These are phyloP conservation scores for Gobio occitaniae DNA, from an alignment of 2,797 vertebrate genomes.

Conservation along the genomic window DNA sequence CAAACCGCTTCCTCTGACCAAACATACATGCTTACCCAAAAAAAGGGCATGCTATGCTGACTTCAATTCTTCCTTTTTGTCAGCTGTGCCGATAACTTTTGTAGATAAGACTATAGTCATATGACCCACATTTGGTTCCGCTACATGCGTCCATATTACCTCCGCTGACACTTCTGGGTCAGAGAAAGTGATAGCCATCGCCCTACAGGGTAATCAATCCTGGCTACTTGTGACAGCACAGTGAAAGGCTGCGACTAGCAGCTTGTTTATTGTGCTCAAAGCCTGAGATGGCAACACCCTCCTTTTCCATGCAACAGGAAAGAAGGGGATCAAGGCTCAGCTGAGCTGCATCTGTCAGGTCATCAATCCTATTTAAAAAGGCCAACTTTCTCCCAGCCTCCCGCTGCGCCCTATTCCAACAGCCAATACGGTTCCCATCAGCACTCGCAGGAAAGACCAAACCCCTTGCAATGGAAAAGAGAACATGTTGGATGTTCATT, in stretches of 20 bases:
- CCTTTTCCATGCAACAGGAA: slow-evolving; percentile 40
- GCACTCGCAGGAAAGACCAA: background rate
- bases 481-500: slow-evolving; percentile 14
- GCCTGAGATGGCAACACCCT: slow-evolving; percentile 45
- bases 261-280: slow-evolving; percentile 55
- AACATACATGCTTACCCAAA: slow-evolving; percentile 63
- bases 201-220: slow-evolving; percentile 68
- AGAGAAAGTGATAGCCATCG: slow-evolving; percentile 71
- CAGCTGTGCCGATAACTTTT: slow-evolving; percentile 67
- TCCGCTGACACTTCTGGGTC: slow-evolving; percentile 77
- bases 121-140: slow-evolving; percentile 34
- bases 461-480: background rate
- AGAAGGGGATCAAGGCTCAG: slow-evolving; percentile 48
- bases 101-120: slow-evolving; percentile 55
- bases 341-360: slow-evolving; percentile 68
- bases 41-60: slow-evolving; percentile 60
- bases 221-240: slow-evolving; percentile 53
- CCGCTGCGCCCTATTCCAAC: slow-evolving; percentile 68
- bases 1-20: slow-evolving; percentile 7
- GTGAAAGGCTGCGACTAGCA: slow-evolving; percentile 46
- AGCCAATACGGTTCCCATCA: slow-evolving; percentile 45
- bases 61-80: slow-evolving; percentile 71
- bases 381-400: slow-evolving; percentile 67
- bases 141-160: slow-evolving; percentile 59
- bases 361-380: slow-evolving; percentile 82